Evolutionary conservation across 1,140 invertebrate species (phyloP).

Genomic region (Pseudomyrmex dendroicus): DNA sequence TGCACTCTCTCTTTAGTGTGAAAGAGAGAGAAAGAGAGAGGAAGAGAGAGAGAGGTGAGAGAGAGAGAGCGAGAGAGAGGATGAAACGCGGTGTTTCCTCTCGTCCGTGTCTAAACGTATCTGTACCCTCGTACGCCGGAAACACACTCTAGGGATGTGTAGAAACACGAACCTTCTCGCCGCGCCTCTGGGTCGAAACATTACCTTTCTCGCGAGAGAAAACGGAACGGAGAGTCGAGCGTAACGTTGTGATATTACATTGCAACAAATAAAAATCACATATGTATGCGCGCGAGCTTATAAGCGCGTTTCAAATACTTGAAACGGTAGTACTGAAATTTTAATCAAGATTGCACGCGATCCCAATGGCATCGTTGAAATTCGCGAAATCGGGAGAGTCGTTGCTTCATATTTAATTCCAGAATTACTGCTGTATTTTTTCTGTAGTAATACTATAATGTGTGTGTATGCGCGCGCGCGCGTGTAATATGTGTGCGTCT

Average conservation of each 20-base stretch:
- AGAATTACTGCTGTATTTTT: background rate
- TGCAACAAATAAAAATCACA: slow-evolving; percentile 47
- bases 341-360: slow-evolving; percentile 19
- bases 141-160: slow-evolving; percentile 59
- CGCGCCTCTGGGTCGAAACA: slow-evolving; percentile 39
- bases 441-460: background rate
- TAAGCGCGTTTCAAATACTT: slow-evolving; percentile 14
- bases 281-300: background rate
- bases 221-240: slow-evolving; percentile 3
- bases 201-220: slow-evolving; percentile 34
- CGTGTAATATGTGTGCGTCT: background rate
- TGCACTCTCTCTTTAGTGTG: slow-evolving; percentile 1
- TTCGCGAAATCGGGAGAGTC: background rate
- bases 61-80: background rate
- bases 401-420: slow-evolving; percentile 15
- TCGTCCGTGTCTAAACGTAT: slow-evolving; percentile 36
- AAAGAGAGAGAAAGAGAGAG: slow-evolving; percentile 16
- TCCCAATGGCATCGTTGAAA: slow-evolving; percentile 17
- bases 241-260: slow-evolving; percentile 34
- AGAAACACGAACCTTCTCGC: slow-evolving; percentile 57
- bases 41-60: background rate
- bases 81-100: slow-evolving; percentile 5
- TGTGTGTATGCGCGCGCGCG: background rate
- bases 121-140: slow-evolving; percentile 54
- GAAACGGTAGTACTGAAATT: slow-evolving; percentile 18